Base-by-base conservation (phyloP, 2,888 invertebrate genomes). In the Eilema griseolum region DNA sequence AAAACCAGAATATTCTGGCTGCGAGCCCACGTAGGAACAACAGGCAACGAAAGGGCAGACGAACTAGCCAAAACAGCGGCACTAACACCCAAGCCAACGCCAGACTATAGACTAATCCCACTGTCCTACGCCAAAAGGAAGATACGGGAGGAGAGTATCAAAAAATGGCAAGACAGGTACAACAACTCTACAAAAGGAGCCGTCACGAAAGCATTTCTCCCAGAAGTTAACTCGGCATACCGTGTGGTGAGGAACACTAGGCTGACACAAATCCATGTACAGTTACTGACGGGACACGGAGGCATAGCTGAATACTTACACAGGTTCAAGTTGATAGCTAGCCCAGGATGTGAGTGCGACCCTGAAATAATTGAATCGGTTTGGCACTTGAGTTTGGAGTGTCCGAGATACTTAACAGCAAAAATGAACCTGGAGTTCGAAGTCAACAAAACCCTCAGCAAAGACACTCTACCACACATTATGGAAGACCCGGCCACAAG, bases 1-100 rank as follows among this genome's bases (percentile, higher is more conserved):
- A 28, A 66, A 11, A 24, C 70, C 11, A 60, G 56, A 24, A 41
- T 76, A 11, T 73, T 70, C 60, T 76, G 71, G 75, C 31, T 73
- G 2, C 67, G 67, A 24, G 73, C 70, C 0, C 70, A 73, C 46
- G 66, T 61, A 11, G 73, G 73, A 0, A 68, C 68, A 2, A 24
- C 41, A 0, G 73, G 73, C 2, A 70, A 68, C 23, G 73, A 73
- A 33, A 59, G 73, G 7, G 70, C 73, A 0, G 71, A 73, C n/a
- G 66, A 70, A 24, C 69, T 73, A 11, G n/a, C n/a, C n/a, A n/a
- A n/a, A n/a, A n/a, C n/a, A n/a, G n/a, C n/a, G n/a, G n/a, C n/a
- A n/a, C n/a, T 56, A n/a, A 20, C 41, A 31, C 10, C 20, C 7
- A 46, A 41, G n/a, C n/a, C 37, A 28, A 67, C 28, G 23, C 41